Evolutionary conservation across 2,888 invertebrate genomes (phyloP).

Genomic region (Erpobdella octoculata): DNA sequence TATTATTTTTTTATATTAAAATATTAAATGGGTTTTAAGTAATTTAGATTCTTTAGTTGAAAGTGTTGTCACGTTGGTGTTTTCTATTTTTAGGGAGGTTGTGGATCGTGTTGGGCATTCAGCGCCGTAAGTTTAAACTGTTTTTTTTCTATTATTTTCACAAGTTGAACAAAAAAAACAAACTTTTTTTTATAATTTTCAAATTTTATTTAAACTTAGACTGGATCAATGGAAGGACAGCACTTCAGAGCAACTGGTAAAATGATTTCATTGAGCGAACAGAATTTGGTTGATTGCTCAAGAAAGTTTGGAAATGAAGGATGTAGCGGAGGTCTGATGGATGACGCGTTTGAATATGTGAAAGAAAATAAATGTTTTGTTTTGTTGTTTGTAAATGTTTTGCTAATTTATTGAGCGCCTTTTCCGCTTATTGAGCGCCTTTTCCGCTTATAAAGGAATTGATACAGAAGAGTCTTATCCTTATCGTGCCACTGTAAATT

Average conservation of each 20-base stretch:
- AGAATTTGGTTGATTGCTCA: conserved; percentile 54
- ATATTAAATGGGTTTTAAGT: too few species aligned
- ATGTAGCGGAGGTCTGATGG: conserved; percentile 39
- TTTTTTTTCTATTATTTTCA: not conserved
- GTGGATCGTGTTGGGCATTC: conserved; percentile 29
- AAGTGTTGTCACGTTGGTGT: too few species aligned
- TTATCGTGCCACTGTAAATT: conserved; percentile 38
- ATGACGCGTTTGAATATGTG: conserved; percentile 50
- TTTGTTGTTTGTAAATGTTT: too few species aligned
- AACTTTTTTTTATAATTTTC: not conserved
- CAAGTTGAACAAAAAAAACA: not conserved
- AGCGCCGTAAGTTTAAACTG: conserved; percentile 11
- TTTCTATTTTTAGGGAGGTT: not conserved
- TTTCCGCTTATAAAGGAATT: too few species aligned
- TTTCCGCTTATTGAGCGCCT: too few species aligned
- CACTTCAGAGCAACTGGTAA: not conserved
- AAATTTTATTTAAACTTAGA: not conserved
- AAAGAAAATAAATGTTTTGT: too few species aligned
- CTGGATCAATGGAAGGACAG: conserved; percentile 24
- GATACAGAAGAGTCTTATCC: conserved; percentile 55
- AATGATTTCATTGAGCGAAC: conserved; percentile 44
- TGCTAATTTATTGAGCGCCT: too few species aligned
- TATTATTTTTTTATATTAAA: too few species aligned
- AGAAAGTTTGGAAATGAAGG: conserved; percentile 35
- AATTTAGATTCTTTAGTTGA: too few species aligned